A percentile compares a stretch with the other conserved stretches of the same genome.
Evolutionary conservation across 1,140 invertebrate genomes (phyloP).

Genomic region (Neodiprion fabricii): DNA sequence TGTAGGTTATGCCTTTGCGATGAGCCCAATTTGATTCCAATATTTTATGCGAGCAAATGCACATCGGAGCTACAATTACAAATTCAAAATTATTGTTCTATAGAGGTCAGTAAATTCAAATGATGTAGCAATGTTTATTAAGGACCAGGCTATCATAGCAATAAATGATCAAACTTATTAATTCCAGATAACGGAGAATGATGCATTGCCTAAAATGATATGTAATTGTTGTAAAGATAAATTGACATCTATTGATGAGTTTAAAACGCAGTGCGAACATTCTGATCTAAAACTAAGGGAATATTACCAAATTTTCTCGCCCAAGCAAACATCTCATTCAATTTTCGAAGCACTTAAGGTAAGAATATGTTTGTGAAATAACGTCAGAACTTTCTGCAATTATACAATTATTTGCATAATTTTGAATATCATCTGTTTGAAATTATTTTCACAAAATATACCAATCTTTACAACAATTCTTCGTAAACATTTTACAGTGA

Average conservation of each 20-base stretch:
- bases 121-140: not conserved
- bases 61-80: slow-evolving; percentile 6
- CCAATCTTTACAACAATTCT: too few relatives aligned
- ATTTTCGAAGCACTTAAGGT: not conserved
- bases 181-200: slow-evolving; percentile 9
- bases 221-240: slow-evolving; percentile 8
- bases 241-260: not conserved
- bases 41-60: not conserved
- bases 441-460: too few relatives aligned
- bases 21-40: slow-evolving; percentile 7
- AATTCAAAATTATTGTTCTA: slow-evolving; percentile 13
- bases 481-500: too few relatives aligned
- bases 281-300: slow-evolving; percentile 6
- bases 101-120: slow-evolving; percentile 10
- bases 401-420: too few relatives aligned
- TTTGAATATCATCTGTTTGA: too few relatives aligned
- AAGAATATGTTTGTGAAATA: not conserved
- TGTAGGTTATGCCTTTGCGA: slow-evolving; percentile 15
- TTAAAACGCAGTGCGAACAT: slow-evolving; percentile 8
- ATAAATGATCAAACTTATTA: not conserved
- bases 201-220: slow-evolving; percentile 12
- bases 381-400: not conserved
- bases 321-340: not conserved
- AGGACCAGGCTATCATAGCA: not conserved
- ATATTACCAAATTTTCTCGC: not conserved